Percentiles rank a stretch among this genome's conserved stretches.
phyloP scores from a whole-genome alignment of 2,797 vertebrate species.

The Poeciliopsis presidionis region DNA sequence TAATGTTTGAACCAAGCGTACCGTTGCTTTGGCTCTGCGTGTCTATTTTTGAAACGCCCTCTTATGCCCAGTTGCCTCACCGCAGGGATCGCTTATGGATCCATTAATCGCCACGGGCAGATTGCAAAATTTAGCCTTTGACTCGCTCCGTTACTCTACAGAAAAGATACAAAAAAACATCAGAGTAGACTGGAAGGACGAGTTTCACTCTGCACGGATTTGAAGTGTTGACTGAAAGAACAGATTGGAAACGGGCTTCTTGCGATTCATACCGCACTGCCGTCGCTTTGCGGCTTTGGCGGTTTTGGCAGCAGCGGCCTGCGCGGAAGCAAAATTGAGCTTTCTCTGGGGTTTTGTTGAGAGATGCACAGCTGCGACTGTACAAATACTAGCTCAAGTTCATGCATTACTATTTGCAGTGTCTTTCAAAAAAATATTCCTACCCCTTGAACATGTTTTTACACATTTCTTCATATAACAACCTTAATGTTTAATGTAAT shows the following conservation, averaged over 20 bases:
- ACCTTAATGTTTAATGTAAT: background rate
- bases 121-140: slow-evolving; percentile 65
- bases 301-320: slow-evolving; percentile 44
- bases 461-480: background rate
- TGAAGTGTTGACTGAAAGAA: slow-evolving; percentile 64
- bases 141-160: slow-evolving; percentile 46
- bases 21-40: slow-evolving; percentile 22
- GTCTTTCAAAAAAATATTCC: slow-evolving; percentile 1
- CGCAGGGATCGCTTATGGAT: slow-evolving; percentile 47
- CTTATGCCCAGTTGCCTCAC: slow-evolving; percentile 39
- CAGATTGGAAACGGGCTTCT: slow-evolving; percentile 68
- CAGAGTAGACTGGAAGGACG: slow-evolving; percentile 60
- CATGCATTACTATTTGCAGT: background rate
- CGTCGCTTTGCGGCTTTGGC: slow-evolving; percentile 52
- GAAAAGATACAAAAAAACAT: slow-evolving; percentile 23
- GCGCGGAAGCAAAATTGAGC: slow-evolving; percentile 29
- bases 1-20: slow-evolving; percentile 7
- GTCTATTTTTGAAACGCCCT: slow-evolving; percentile 39
- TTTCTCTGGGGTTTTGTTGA: slow-evolving; percentile 36
- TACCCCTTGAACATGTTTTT: background rate
- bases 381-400: slow-evolving; percentile 26
- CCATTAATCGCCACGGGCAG: slow-evolving; percentile 45
- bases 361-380: slow-evolving; percentile 37
- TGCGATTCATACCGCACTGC: slow-evolving; percentile 48
- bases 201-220: slow-evolving; percentile 51